Evolutionary conservation across 92 coral and sea anemone species (phyloP), one percentile per base, ranked within the genome.

Genomic region (Palythoa caribaeorum): DNA sequence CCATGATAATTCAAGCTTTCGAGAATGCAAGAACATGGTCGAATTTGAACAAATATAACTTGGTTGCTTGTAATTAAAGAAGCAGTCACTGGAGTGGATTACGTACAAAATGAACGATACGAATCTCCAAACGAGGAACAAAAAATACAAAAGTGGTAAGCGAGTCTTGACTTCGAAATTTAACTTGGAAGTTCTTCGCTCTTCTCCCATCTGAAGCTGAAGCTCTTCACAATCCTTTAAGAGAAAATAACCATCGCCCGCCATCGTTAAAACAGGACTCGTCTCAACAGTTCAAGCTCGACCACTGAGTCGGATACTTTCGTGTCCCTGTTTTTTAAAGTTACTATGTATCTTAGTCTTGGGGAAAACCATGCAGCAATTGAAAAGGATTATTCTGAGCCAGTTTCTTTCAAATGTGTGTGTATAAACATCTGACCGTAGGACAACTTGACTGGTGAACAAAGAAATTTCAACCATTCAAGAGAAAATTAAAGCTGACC

Each of bases 1-100:
- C 84, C 84, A 79, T 13, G 84, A 37, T 53, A 79, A 71, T 57
- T 79, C 84, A 14, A 79, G 84, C 52, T 79, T 52, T 15, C 38
- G 54, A 6, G 84, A 59, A 37, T 79, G 53, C 15, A 28, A 36
- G 36, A 79, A 1, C 52, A 79, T 21, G 14, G 84, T 79, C 10
- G 84, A 79, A 38, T 79, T 79, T 47, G 28, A 28, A 15, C 84
- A 79, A 36, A 35, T 39, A 38, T 57, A 79, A 40, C 84, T 79
- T 59, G 71, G 36, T 11, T 21, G 48, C 51, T 79, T 79, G 48
- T 53, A 12, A 13, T 6, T 57, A 12, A 79, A 36, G 84, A 57
- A 57, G 21, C 84, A 79, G 69, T 62, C 84, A 51, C 51, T 62
- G 10, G 84, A 59, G 51, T 59, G 84, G 51, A 79, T 37, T 3